Evolutionary conservation across 2,113 vertebrate genomes (phyloP), one percentile per base, ranked within the genome.

Genomic region (Siniperca knerii): DNA sequence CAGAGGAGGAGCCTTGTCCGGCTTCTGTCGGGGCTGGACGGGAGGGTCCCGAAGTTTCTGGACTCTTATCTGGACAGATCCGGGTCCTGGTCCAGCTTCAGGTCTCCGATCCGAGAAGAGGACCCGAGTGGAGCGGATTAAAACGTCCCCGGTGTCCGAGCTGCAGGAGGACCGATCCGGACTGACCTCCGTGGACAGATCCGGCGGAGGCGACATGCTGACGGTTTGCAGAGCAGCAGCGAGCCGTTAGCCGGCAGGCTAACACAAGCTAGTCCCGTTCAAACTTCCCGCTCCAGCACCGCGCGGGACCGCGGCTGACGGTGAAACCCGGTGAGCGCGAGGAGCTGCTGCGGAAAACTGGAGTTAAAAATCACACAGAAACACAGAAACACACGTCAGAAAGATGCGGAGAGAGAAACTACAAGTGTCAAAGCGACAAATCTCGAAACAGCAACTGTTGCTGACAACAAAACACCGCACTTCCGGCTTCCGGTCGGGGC

Each of bases 241-340:
- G 8, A 10, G 42, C 42, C 8, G 42, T 44, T 44, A 44, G 42
- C 42, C 42, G 42, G 44, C 10, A 37, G 35, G 35, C 35, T 37
- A 37, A 37, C 35, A 29, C 25, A 82, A 81, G 33, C 25, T 37
- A 44, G 25, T 29, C 3, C 0, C 33, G 15, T 94, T 93, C 74
- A 90, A 92, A 95, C 78, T 93, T 95, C 91, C 93, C 94, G 94
- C 94, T 80, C 0, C 40, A 6, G 20, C 48, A 0, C 57, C 16
- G 52, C 0, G 3, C 29, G 42, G 57, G 2, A 23, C 48, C 40
- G 8, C 4, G 1, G 48, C 8, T 4, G n/a, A 5, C 16, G 6
- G 35, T 8, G 33, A 25, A 33, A n/a, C 18, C 9, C n/a, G 3
- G 16, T 0, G 10, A 16, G 21, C 0, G 9, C 29, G 3, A 2